Percentiles rank a stretch among this genome's conserved stretches.
Evolutionary conservation across 2,113 vertebrate species (phyloP).

Genomic region (Mirza zaza): DNA sequence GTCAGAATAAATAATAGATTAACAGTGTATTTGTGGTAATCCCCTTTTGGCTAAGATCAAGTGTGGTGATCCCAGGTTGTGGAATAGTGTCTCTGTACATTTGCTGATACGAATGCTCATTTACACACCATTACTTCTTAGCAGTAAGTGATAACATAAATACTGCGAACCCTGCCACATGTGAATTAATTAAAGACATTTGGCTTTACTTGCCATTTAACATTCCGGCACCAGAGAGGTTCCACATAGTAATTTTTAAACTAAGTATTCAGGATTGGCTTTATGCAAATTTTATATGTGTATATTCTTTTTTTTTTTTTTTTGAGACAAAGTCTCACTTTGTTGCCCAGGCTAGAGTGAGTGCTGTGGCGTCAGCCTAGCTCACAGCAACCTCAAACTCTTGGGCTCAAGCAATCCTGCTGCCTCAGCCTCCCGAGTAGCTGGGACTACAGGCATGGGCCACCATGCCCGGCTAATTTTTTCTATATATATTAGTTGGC

Average conservation of each 20-base stretch:
- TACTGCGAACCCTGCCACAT: not conserved
- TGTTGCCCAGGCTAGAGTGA: too few relatives aligned
- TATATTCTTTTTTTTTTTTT: not conserved
- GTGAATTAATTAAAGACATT: conserved; percentile 16
- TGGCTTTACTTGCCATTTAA: not conserved
- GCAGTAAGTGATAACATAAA: not conserved
- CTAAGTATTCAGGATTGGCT: not conserved
- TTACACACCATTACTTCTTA: not conserved
- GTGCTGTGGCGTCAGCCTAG: too few relatives aligned
- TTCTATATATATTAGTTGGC: too few relatives aligned
- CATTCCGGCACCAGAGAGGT: not conserved
- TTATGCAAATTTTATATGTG: not conserved
- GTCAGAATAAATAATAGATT: not conserved
- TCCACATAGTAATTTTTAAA: conserved; percentile 23
- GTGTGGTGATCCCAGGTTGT: not conserved
- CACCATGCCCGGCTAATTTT: too few relatives aligned
- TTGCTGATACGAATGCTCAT: not conserved
- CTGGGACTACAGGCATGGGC: too few relatives aligned
- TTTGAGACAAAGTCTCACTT: too few relatives aligned
- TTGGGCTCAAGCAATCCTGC: too few relatives aligned
- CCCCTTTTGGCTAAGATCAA: not conserved
- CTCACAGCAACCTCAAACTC: too few relatives aligned
- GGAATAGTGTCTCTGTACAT: not conserved
- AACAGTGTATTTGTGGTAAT: not conserved
- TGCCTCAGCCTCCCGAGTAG: too few relatives aligned